Evolutionary conservation across 2,888 invertebrate genomes (phyloP).

Genomic region (Mesochorus sp.): DNA sequence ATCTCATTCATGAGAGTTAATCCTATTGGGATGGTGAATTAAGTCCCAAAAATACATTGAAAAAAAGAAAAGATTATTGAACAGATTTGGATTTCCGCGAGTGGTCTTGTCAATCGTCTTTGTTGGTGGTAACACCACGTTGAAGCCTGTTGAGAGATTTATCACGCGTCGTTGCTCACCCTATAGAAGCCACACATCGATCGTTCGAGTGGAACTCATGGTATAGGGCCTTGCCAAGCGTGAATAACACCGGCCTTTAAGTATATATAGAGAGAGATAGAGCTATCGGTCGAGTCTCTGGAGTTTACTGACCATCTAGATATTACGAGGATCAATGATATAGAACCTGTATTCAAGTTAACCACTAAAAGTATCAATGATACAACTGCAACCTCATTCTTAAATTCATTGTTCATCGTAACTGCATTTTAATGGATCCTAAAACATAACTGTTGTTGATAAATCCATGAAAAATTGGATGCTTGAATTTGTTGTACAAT

Average conservation of each 20-base stretch:
- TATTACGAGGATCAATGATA: too few relatives aligned
- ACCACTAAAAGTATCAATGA: too few relatives aligned
- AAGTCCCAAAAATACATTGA: background rate
- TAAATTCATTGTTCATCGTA: too few relatives aligned
- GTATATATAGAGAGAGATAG: background rate
- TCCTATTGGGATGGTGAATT: background rate
- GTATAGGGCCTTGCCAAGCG: background rate
- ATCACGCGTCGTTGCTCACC: constrained; percentile 22
- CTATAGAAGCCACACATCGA: background rate
- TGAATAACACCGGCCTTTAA: background rate
- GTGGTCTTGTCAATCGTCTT: constrained; percentile 19
- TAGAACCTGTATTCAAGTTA: too few relatives aligned
- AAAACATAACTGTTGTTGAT: too few relatives aligned
- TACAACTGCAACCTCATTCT: too few relatives aligned
- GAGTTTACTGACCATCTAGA: background rate
- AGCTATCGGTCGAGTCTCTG: too few relatives aligned
- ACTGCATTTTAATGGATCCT: too few relatives aligned
- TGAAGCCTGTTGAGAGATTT: constrained; percentile 12
- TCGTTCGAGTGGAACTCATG: constrained; percentile 6
- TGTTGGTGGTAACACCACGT: background rate
- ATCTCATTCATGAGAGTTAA: background rate
- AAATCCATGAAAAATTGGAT: too few relatives aligned
- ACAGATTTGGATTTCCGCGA: constrained; percentile 3
- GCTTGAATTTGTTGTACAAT: too few relatives aligned
- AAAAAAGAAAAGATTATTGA: background rate